Percentiles rank a stretch among this genome's conserved stretches.
These are phyloP conservation scores for Aricia artaxerxes DNA, from an alignment of 2,888 invertebrate species.

Conservation along the genomic window DNA sequence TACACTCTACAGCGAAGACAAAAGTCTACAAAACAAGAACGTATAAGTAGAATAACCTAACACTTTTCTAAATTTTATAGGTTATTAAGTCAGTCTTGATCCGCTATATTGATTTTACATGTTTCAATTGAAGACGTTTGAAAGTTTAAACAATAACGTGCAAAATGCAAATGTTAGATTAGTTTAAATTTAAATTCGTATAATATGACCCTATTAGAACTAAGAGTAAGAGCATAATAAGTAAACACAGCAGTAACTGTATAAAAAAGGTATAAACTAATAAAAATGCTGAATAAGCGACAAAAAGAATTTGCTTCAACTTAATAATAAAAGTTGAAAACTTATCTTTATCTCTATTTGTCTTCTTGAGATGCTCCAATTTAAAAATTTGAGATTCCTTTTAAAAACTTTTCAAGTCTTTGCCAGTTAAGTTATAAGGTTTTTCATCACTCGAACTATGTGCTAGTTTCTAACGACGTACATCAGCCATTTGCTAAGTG, in stretches of 20 bases:
- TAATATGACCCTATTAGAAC: too few species aligned
- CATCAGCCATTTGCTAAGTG: neutral
- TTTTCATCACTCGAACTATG: neutral
- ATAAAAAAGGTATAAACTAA: too few species aligned
- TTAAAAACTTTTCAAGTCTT: neutral
- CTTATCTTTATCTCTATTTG: neutral
- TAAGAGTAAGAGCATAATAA: too few species aligned
- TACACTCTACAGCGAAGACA: too few species aligned
- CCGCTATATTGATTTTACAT: conserved; percentile 62
- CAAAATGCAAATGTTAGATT: conserved; percentile 65
- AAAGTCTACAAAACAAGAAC: neutral
- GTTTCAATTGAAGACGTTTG: conserved; percentile 71
- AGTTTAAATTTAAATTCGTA: neutral
- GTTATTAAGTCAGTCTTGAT: conserved; percentile 53
- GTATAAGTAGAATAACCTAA: conserved; percentile 36
- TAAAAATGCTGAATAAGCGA: too few species aligned
- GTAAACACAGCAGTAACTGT: too few species aligned
- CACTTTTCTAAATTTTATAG: conserved; percentile 41
- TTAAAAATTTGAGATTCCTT: neutral
- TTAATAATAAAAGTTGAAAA: neutral
- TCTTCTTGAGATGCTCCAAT: neutral
- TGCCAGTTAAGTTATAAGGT: neutral
- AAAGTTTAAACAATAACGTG: conserved; percentile 71
- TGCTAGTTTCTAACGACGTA: neutral
- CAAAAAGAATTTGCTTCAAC: too few species aligned